Base-by-base conservation (phyloP, 2,888 invertebrate species). In the Stenichneumon culpator region DNA sequence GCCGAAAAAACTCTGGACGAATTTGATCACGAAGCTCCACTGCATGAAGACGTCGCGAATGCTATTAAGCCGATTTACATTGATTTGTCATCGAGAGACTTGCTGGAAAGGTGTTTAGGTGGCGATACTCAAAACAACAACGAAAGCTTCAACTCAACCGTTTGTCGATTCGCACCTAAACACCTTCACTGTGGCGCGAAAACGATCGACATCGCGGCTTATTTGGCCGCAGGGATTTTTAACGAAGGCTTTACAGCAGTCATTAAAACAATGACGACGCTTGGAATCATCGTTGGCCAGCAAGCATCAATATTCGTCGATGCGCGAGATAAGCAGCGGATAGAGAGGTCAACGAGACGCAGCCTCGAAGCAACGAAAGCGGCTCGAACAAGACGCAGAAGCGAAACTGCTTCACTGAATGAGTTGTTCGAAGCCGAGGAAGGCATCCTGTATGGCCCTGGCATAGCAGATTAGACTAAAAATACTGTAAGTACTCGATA, bases 381-480 rank as follows among this genome's bases (percentile, higher is more conserved):
- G 63, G 63, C 36, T 65, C 32, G 32, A 16, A 65, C 36, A 65
- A 65, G 36, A n/a, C 16, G 63, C 14, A 73, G 73, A 80, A 72
- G 44, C 39, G 67, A 74, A 73, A 36, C 36, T 36, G n/a, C 63
- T 6, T 36, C 63, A n/a, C n/a, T n/a, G 16, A 80, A 74, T 16
- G 73, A 73, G 65, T 74, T 80, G 3, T 57, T 28, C 52, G 65
- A 73, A 80, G 54, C 36, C 16, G 67, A 80, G 73, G 73, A 80
- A 74, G 73, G 73, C 11, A 68, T 54, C 47, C 65, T 78, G 22
- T 78, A 67, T 67, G 77, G 67, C 32, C 67, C 52, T 70, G 52
- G 70, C 44, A 69, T 78, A 69, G 57, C 57, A 78, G 78, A 78
- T 79, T 79, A 57, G 69, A 1, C 16, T 28, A 63, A 3, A 63